Evolutionary conservation across 2,797 vertebrate species (phyloP), one percentile per base, ranked within the genome.

Genomic region (Darevskia mixta): DNA sequence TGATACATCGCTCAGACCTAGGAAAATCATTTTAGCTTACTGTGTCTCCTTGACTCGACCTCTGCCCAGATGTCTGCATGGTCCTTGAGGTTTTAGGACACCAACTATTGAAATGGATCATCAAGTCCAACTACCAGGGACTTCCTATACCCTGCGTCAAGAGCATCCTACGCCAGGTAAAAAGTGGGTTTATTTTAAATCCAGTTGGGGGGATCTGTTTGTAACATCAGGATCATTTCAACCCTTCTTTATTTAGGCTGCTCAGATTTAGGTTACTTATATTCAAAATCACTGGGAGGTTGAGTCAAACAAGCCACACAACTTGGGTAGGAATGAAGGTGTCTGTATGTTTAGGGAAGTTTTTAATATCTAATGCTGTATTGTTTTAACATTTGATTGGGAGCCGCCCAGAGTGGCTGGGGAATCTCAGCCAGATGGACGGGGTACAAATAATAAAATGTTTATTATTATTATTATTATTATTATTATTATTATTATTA

Each of bases 111-210:
- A 99, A 99, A 93, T 99, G 99, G 99, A 99, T 99, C 95, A 99
- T 99, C 95, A 99, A 99, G 92, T 99, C 99, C 8, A 99, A 99
- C 94, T 99, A 99, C 93, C 99, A 99, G 96, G 99, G 99, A n/a
- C 97, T 99, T 91, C 99, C 99, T 0, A 96, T 98, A n/a, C 97
- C 98, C 78, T 99, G 98, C 91, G 99, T 99, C 85, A 99, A 98
- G 96, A 98, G 97, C 97, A 99, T 99, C 91, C 98, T 99, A 93
- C 96, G 95, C 79, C 99, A 99, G 97, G 99, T 98, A 95, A 89
- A 76, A 7, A 7, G 41, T 43, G 71, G 41, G 41, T 55, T 38
- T 15, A 18, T 72, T 35, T 23, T 11, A 32, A 41, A n/a, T 35
- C 11, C 75, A 32, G n/a, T 6, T 27, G 20, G 10, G 5, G 2